Base-by-base conservation (phyloP, 2,113 vertebrate genomes). In the Onychorhynchus coronatus region DNA sequence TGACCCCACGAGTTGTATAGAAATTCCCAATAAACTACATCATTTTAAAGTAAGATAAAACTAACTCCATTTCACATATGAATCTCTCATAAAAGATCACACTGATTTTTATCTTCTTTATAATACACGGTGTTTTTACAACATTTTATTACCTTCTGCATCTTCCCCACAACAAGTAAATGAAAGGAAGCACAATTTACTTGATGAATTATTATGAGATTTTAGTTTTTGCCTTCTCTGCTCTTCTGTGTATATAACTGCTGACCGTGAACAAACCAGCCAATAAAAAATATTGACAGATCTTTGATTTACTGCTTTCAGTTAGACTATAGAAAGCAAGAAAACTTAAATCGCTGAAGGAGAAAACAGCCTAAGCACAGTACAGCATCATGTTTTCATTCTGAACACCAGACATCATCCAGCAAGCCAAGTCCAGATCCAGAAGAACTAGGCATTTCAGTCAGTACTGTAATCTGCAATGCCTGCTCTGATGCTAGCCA, bases 281-380 rank as follows among this genome's bases (percentile, higher is more conserved):
- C 82, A 82, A 88, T 84, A 73, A 84, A 90, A 94, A 74, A n/a
- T 89, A 94, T 85, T 78, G 91, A 58, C 13, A 15, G 41, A 88
- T 37, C 74, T 88, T 71, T 67, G 56, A 88, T 74, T 85, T 62
- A 89, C 61, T 91, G 42, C 30, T 88, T 89, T 88, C 66, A 85
- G n/a, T 77, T 76, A 73, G 41, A 53, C 55, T 49, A 24, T 4
- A 81, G 82, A 85, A 91, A 78, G 44, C 6, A 78, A 88, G 68
- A 74, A 79, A 80, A 70, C 74, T 80, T 1, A 94, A 94, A 74
- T 46, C 39, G 81, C 25, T 11, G 8, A 6, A 87, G 41, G 28
- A 62, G 55, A 91, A 89, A 95, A 75, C 42, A 74, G 25, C 13
- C 1, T 44, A 62, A 85, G 24, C 55, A 50, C 30, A 42, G 63